These are phyloP conservation scores for Gila robusta DNA, from an alignment of 2,797 vertebrate species.

Conservation along the genomic window DNA sequence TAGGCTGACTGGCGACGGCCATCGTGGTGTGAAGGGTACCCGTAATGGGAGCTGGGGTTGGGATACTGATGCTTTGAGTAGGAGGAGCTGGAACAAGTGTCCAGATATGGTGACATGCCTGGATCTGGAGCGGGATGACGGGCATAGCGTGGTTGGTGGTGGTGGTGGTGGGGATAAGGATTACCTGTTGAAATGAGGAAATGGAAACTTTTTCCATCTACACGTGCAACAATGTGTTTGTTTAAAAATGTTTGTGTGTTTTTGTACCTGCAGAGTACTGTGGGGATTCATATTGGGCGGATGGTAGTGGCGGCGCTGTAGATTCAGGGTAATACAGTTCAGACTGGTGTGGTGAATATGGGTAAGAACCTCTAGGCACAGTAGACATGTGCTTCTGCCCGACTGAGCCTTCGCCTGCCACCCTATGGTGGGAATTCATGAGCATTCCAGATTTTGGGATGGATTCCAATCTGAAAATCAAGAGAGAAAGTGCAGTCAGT, in stretches of 20 bases:
- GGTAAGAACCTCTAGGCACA: slow-evolving; percentile 87
- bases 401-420: slow-evolving; percentile 81
- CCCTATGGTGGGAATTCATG: slow-evolving; percentile 69
- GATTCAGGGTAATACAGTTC: slow-evolving; percentile 91
- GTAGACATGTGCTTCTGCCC: slow-evolving; percentile 88
- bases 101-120: slow-evolving; percentile 85
- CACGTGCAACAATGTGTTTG: background rate
- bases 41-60: slow-evolving; percentile 79
- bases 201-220: background rate
- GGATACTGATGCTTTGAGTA: slow-evolving; percentile 88
- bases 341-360: slow-evolving; percentile 86
- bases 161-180: slow-evolving; percentile 83
- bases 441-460: slow-evolving; percentile 58
- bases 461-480: slow-evolving; percentile 57
- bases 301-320: slow-evolving; percentile 81
- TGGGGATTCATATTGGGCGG: slow-evolving; percentile 87
- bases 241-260: too few species aligned
- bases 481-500: background rate
- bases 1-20: slow-evolving; percentile 83
- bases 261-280: slow-evolving; percentile 88
- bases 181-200: slow-evolving; percentile 78
- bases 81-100: slow-evolving; percentile 83
- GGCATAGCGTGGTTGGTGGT: slow-evolving; percentile 86
- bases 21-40: slow-evolving; percentile 88
- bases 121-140: slow-evolving; percentile 87